Base-by-base conservation (phyloP, 2,888 invertebrate genomes). In the Junonia oenone region DNA sequence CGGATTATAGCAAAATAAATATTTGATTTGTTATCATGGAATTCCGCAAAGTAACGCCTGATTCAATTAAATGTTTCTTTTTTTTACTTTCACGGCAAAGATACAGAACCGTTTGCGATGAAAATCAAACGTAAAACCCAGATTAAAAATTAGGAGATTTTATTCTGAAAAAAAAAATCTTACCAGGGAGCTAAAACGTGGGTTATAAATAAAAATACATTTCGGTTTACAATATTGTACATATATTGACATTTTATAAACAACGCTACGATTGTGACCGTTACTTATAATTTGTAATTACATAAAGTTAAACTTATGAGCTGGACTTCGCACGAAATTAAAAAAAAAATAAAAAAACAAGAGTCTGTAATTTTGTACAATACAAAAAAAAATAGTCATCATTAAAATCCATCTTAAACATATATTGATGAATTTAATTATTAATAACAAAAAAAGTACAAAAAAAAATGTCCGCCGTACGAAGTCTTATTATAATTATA, bases 231-330 rank as follows among this genome's bases (percentile, higher is more conserved):
- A 61, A 61, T 67, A 64, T 65, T 67, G 58, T 66, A 67, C 63
- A 66, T 67, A 63, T 66, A 66, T 66, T 66, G 60, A 62, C 60
- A 62, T 31, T 62, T 59, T 61, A 67, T 62, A 56, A 63, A 56
- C 64, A 62, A 55, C 55, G 54, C 56, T 58, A 59, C 53, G 37
- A 45, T 65, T 63, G 62, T 63, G 65, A 66, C 65, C 57, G 35
- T 46, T 56, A 45, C 52, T 56, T 54, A 49, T 14, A 49, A 55
- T 55, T 56, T 55, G 47, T 35, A 37, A n/a, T 29, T 33, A 13
- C 45, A 40, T 51, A 50, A 51, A 17, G 29, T 43, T 48, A 46
- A 51, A 45, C 37, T 11, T 31, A 56, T 50, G 43, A 53, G 43
- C 43, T 35, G 37, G 43, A 51, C 51, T 33, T 51, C 51, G 51